Evolutionary conservation across 2,113 vertebrate species (phyloP).

Genomic region (Rhinichthys klamathensis): DNA sequence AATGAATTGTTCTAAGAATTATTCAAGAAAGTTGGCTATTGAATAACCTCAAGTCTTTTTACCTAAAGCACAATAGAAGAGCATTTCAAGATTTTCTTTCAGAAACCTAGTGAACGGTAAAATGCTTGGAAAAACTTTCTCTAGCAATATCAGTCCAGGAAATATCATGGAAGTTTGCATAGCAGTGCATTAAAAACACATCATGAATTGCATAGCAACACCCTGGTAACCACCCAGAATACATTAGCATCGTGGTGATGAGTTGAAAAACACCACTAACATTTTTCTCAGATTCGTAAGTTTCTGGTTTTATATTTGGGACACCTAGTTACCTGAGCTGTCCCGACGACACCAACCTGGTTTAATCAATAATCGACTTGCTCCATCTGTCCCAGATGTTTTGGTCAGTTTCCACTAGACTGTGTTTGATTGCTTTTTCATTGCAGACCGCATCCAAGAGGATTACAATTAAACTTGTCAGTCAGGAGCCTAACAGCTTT

Average conservation of each 20-base stretch:
- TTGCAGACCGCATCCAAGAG: conserved; percentile 12
- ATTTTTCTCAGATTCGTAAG: neutral
- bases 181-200: neutral
- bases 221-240: neutral
- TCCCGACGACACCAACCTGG: neutral
- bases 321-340: neutral
- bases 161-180: neutral
- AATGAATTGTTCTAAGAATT: conserved; percentile 12
- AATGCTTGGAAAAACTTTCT: neutral
- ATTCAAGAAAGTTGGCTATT: conserved; percentile 25
- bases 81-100: neutral
- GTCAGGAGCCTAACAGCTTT: conserved; percentile 39
- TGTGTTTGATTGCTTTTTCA: conserved; percentile 30
- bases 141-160: neutral
- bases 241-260: too few species aligned
- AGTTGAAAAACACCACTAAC: neutral
- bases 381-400: neutral
- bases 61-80: neutral
- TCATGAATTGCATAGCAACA: neutral
- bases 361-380: neutral
- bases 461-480: conserved; percentile 45
- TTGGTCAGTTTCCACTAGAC: conserved; percentile 19
- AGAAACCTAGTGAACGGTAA: neutral
- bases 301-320: neutral
- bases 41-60: conserved; percentile 10